Percentiles rank a stretch among this genome's conserved stretches.
Conservation (phyloP, 2,797 vertebrate species). For the Antrozous pallidus region DNA sequence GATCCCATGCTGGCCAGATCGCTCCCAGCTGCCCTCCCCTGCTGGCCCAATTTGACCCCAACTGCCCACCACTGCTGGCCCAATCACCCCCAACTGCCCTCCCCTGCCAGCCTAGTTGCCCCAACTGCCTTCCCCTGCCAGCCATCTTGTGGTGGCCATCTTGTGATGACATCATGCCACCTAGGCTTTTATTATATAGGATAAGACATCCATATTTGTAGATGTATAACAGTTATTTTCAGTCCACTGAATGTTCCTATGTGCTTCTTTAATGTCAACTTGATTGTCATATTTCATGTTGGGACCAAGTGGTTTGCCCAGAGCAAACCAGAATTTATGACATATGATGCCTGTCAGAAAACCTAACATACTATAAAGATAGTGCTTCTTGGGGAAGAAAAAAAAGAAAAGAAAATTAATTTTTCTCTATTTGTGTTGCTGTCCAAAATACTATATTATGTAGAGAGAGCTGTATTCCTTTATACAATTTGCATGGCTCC, state of each 20-base stretch:
- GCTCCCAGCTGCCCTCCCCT: too few species aligned
- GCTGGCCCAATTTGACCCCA: too few species aligned
- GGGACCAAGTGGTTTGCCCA: constrained; percentile 77
- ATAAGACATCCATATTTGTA: constrained; percentile 56
- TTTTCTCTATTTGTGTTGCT: constrained; percentile 48
- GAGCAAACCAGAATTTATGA: constrained; percentile 70
- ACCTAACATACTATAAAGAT: constrained; percentile 62
- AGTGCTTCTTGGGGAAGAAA: constrained; percentile 51
- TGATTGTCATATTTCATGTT: constrained; percentile 75
- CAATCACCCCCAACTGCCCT: too few species aligned
- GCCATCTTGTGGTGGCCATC: too few species aligned
- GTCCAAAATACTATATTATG: constrained; percentile 33
- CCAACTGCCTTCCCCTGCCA: too few species aligned
- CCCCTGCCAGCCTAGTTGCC: too few species aligned
- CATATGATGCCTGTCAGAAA: constrained; percentile 75
- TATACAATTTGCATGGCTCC: constrained; percentile 35
- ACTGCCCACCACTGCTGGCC: too few species aligned
- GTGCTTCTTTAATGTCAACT: constrained; percentile 75
- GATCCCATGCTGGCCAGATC: too few species aligned
- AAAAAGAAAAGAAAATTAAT: background rate
- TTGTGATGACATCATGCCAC: too few species aligned
- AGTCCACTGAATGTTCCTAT: constrained; percentile 69
- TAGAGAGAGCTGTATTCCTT: constrained; percentile 50
- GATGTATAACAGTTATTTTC: constrained; percentile 72
- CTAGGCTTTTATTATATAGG: too few species aligned